These are phyloP conservation scores for Archilochus colubris DNA, from an alignment of 2,113 vertebrate species.

Conservation along the genomic window DNA sequence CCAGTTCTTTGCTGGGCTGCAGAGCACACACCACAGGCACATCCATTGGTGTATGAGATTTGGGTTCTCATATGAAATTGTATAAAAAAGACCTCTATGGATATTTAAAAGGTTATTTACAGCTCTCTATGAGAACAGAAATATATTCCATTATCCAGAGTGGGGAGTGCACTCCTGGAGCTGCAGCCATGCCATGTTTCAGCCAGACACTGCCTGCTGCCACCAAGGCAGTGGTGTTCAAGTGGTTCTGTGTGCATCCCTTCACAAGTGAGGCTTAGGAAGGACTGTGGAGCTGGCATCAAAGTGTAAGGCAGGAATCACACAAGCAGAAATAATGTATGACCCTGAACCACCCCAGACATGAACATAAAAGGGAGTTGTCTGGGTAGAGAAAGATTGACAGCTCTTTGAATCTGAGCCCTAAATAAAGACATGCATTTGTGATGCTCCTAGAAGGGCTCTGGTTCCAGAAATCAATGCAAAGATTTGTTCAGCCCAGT, in stretches of 20 bases:
- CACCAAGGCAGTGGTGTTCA: neutral
- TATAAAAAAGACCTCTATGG: neutral
- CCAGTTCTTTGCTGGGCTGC: neutral
- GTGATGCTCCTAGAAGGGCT: neutral
- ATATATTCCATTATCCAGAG: neutral
- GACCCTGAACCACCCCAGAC: neutral
- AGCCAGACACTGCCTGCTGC: neutral
- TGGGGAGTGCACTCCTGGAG: fast-evolving
- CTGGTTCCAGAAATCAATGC: constrained; percentile 41
- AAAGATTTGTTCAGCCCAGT: neutral
- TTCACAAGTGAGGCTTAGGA: fast-evolving
- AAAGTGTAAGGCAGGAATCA: neutral
- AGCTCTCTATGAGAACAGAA: neutral
- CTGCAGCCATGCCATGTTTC: neutral
- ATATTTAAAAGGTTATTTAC: neutral
- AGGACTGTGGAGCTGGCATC: neutral
- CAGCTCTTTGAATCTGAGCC: constrained; percentile 6
- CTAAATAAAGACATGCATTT: constrained; percentile 27
- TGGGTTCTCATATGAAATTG: neutral
- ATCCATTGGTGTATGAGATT: fast-evolving
- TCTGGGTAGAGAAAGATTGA: neutral
- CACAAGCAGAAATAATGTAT: constrained; percentile 28
- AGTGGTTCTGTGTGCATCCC: fast-evolving
- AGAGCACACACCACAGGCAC: neutral
- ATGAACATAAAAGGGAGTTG: neutral